phyloP scores from a whole-genome alignment of 1,140 invertebrate genomes.

The Littorina saxatilis region DNA sequence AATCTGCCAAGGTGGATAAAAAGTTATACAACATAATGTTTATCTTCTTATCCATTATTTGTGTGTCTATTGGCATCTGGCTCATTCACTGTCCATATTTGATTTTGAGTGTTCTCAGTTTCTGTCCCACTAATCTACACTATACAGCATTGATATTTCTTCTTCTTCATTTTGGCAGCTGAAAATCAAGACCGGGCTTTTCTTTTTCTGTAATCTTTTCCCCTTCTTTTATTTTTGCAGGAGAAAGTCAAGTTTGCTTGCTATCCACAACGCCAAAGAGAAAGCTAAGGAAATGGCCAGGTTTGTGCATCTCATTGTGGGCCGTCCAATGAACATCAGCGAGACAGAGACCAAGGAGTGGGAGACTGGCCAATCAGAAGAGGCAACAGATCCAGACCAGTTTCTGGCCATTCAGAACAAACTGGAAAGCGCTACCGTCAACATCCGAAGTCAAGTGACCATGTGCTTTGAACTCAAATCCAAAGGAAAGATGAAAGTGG shows the following conservation, averaged over 20 bases:
- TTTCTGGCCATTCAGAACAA: conserved; percentile 57
- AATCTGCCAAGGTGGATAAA: too few species aligned
- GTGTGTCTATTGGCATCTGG: too few species aligned
- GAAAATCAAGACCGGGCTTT: too few species aligned
- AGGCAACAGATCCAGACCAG: conserved; percentile 50
- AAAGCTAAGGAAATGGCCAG: conserved; percentile 72
- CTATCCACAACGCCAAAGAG: conserved; percentile 71
- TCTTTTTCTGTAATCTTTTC: too few species aligned
- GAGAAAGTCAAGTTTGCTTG: conserved; percentile 67
- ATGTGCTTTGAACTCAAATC: conserved; percentile 67
- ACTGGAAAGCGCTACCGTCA: conserved; percentile 54
- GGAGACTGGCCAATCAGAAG: conserved; percentile 50
- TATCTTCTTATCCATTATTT: too few species aligned
- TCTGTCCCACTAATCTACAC: too few species aligned
- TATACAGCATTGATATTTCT: too few species aligned
- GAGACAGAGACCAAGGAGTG: conserved; percentile 65
- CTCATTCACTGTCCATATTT: too few species aligned
- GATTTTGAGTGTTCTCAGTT: too few species aligned
- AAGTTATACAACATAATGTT: too few species aligned
- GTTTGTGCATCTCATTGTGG: conserved; percentile 66
- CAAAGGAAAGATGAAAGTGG: conserved; percentile 55
- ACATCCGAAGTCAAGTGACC: conserved; percentile 58
- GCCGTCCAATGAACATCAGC: conserved; percentile 60
- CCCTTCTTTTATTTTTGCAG: conserved; percentile 38
- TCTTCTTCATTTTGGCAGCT: too few species aligned